phyloP scores from a whole-genome alignment of 1,140 invertebrate species.

The Drosophila lowei region DNA sequence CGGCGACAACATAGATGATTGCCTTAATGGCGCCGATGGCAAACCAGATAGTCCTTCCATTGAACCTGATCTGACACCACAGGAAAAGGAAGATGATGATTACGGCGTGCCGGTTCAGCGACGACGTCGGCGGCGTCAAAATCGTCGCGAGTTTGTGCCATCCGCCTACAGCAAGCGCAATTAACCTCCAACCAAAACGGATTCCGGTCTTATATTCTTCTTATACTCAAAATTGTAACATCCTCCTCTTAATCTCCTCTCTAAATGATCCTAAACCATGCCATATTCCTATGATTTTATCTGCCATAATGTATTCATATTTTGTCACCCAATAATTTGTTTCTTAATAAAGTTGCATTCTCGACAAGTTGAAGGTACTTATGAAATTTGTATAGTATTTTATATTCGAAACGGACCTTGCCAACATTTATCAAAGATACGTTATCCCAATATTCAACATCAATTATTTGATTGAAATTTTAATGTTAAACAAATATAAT shows the following conservation, averaged over 20 bases:
- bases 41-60: not conserved
- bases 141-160: slow-evolving; percentile 35
- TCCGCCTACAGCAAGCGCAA: slow-evolving; percentile 58
- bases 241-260: not conserved
- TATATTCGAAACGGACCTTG: too few relatives aligned
- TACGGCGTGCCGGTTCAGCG: slow-evolving; percentile 50
- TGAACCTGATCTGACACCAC: slow-evolving; percentile 8
- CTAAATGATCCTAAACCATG: not conserved
- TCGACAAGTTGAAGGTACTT: too few relatives aligned
- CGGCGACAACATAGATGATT: slow-evolving; percentile 45
- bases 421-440: too few relatives aligned
- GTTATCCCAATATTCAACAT: too few relatives aligned
- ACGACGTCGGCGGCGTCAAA: slow-evolving; percentile 27
- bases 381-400: too few relatives aligned
- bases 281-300: not conserved
- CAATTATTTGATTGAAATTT: too few relatives aligned
- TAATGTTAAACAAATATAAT: too few relatives aligned
- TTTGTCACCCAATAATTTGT: too few relatives aligned
- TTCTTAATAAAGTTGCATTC: too few relatives aligned
- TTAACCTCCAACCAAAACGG: not conserved
- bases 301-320: too few relatives aligned
- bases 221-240: slow-evolving; percentile 10
- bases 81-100: slow-evolving; percentile 12
- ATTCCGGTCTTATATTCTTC: not conserved
- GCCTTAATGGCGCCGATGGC: slow-evolving; percentile 17